Conservation (phyloP, 64 coral and sea anemone species). For the Cladopsammia gracilis region DNA sequence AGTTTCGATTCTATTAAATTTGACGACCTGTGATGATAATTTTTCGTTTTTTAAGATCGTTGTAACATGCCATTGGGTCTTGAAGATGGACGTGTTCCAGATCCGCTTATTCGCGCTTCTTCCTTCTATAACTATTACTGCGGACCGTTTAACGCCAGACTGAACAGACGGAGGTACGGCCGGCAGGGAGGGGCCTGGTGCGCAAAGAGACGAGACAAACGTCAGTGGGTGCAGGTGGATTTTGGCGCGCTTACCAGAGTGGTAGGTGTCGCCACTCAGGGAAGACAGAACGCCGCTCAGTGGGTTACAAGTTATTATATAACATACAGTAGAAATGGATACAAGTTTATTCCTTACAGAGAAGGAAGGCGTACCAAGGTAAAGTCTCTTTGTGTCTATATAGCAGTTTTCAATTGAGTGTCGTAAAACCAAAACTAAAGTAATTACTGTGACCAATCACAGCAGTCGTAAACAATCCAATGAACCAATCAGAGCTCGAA, state of each 20-base stretch:
- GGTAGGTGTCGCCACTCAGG: slow-evolving; percentile 75
- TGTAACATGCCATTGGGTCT: slow-evolving; percentile 73
- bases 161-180: slow-evolving; percentile 35
- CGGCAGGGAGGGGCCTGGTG: slow-evolving; percentile 65
- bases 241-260: slow-evolving; percentile 82
- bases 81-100: slow-evolving; percentile 57
- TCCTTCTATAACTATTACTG: slow-evolving; percentile 38
- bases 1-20: neutral
- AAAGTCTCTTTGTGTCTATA: neutral
- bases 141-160: slow-evolving; percentile 42
- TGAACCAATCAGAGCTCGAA: too few species aligned
- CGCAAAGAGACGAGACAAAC: slow-evolving; percentile 42
- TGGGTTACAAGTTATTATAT: slow-evolving; percentile 90
- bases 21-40: neutral
- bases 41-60: slow-evolving; percentile 26
- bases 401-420: too few species aligned
- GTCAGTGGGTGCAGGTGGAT: slow-evolving; percentile 85
- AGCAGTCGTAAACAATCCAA: too few species aligned
- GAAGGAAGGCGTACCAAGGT: slow-evolving; percentile 65
- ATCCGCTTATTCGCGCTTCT: slow-evolving; percentile 50
- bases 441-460: too few species aligned
- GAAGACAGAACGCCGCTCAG: slow-evolving; percentile 79
- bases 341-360: slow-evolving; percentile 58
- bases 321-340: slow-evolving; percentile 82
- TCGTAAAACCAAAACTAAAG: too few species aligned